phyloP scores from a whole-genome alignment of 2,888 invertebrate genomes.

The Scaptomyza tumidula region DNA sequence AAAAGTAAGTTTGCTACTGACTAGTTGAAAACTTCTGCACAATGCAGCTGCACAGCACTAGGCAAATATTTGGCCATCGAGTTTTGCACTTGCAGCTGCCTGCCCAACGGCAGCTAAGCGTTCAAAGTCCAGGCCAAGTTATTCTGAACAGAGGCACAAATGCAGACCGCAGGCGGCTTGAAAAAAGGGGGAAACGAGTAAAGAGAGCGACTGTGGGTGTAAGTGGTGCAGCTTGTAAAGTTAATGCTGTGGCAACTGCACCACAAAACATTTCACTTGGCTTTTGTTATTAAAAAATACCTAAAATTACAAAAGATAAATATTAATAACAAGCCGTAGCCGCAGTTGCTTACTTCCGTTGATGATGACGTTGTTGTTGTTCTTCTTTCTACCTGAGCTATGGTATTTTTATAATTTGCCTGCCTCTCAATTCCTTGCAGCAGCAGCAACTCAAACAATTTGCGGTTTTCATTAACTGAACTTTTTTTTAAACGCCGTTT shows the following conservation, averaged over 20 bases:
- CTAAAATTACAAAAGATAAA: conserved; percentile 79
- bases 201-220: neutral
- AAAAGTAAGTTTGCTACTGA: conserved; percentile 65
- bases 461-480: conserved; percentile 78
- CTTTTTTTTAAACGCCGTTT: conserved; percentile 46
- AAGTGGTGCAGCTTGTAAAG: conserved; percentile 28
- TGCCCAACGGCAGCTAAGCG: conserved; percentile 35
- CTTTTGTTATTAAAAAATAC: conserved; percentile 78
- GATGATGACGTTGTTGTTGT: conserved; percentile 22
- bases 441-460: conserved; percentile 74
- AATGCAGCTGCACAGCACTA: conserved; percentile 55
- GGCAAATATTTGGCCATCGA: conserved; percentile 72
- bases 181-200: neutral
- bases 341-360: conserved; percentile 34
- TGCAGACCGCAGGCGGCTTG: conserved; percentile 27
- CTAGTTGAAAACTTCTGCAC: conserved; percentile 54
- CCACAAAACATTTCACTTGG: conserved; percentile 67
- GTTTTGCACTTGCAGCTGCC: conserved; percentile 55
- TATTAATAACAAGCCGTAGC: conserved; percentile 75
- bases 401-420: conserved; percentile 76
- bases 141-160: conserved; percentile 14
- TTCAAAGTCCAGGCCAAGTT: conserved; percentile 44
- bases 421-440: conserved; percentile 29
- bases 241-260: conserved; percentile 59
- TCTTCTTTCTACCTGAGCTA: conserved; percentile 45